Percentiles rank a stretch among this genome's conserved stretches.
Conservation (phyloP, 2,888 invertebrate species). For the Microchrysa polita region DNA sequence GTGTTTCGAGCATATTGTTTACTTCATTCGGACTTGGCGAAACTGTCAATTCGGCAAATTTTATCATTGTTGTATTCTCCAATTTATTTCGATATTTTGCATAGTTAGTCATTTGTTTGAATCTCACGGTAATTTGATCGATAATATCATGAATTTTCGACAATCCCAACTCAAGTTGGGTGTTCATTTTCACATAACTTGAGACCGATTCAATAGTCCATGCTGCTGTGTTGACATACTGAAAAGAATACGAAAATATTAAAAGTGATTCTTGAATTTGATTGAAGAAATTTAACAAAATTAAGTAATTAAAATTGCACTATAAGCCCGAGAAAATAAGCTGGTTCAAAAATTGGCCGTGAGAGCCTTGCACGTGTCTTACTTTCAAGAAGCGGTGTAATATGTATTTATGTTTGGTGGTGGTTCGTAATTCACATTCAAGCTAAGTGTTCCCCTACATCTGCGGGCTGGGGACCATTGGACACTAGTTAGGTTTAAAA, state of each 20-base stretch:
- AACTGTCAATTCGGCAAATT: constrained; percentile 76
- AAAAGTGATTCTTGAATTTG: neutral
- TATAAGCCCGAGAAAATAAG: no score
- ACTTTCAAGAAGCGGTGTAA: no score
- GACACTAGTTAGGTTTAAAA: no score
- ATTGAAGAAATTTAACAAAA: no score
- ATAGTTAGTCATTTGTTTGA: constrained; percentile 70
- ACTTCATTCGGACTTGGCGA: constrained; percentile 74
- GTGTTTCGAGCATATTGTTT: constrained; percentile 71
- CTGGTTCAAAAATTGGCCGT: no score
- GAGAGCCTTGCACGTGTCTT: no score
- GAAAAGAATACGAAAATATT: neutral
- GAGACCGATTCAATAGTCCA: constrained; percentile 61
- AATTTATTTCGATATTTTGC: constrained; percentile 66
- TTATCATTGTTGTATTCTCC: constrained; percentile 73
- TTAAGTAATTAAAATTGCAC: no score
- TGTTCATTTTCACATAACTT: constrained; percentile 58
- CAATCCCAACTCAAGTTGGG: constrained; percentile 69
- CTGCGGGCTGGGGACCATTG: no score
- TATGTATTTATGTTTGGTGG: no score
- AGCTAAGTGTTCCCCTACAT: no score
- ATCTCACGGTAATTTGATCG: constrained; percentile 69
- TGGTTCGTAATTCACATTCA: no score
- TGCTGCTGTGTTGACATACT: constrained; percentile 55
- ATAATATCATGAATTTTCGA: constrained; percentile 72